Conservation (phyloP, 2,888 invertebrate genomes). For the Catotricha subobsoleta region DNA sequence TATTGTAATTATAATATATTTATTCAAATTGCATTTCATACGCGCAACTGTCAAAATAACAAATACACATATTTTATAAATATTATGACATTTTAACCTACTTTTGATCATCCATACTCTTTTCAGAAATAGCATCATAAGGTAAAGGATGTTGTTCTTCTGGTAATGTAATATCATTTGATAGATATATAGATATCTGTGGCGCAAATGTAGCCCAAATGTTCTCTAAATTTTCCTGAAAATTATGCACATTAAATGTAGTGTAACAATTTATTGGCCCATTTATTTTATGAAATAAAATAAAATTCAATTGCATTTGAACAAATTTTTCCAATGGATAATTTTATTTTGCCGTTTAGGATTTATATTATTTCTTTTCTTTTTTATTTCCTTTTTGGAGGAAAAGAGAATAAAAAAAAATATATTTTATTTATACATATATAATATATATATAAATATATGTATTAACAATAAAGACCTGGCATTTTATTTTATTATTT, state of each 20-base stretch:
- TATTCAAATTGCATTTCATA: too few relatives aligned
- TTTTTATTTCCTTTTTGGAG: conserved; percentile 1
- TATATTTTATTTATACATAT: too few relatives aligned
- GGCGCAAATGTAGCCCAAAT: conserved; percentile 48
- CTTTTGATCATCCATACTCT: conserved; percentile 78
- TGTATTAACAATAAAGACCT: too few relatives aligned
- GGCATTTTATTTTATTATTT: too few relatives aligned
- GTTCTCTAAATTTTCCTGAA: conserved; percentile 30
- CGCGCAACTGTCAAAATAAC: too few relatives aligned
- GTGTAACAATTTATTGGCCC: background rate
- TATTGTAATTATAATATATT: too few relatives aligned
- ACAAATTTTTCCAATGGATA: too few relatives aligned
- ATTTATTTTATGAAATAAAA: conserved; percentile 6
- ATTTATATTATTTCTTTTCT: conserved; percentile 8
- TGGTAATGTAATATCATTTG: conserved; percentile 27
- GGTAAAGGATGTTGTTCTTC: conserved; percentile 45
- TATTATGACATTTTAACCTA: too few relatives aligned
- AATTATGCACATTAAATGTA: conserved; percentile 7
- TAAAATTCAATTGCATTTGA: too few relatives aligned
- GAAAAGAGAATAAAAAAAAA: too few relatives aligned
- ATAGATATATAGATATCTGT: conserved; percentile 41
- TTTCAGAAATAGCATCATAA: conserved; percentile 72
- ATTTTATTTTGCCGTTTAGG: too few relatives aligned
- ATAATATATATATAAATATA: too few relatives aligned
- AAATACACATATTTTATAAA: conserved; percentile 7